Evolutionary conservation across 2,888 invertebrate genomes (phyloP).

Genomic region (Drosophila paranaensis): DNA sequence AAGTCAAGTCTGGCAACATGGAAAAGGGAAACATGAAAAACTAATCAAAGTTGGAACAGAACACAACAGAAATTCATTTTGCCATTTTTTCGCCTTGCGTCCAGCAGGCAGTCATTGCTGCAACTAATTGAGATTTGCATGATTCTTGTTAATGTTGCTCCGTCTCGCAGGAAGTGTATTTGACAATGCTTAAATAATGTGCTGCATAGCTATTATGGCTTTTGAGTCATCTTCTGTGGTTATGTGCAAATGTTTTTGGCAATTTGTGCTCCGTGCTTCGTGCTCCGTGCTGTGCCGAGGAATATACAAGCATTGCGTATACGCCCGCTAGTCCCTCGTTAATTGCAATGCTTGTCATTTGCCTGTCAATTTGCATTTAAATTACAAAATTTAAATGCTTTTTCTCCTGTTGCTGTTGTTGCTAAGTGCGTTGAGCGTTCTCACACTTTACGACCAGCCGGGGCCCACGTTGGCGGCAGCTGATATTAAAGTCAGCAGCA

Average conservation of each 20-base stretch:
- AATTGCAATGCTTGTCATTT: constrained; percentile 80
- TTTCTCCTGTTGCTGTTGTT: constrained; percentile 27
- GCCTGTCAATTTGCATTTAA: constrained; percentile 81
- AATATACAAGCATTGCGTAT: constrained; percentile 51
- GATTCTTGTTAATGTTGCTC: background rate
- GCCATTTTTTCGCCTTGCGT: background rate
- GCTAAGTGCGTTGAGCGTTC: constrained; percentile 17
- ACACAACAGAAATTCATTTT: background rate
- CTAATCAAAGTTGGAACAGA: background rate
- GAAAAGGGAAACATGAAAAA: background rate
- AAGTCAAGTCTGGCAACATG: too few species aligned
- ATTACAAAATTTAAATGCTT: constrained; percentile 78
- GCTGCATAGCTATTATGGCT: constrained; percentile 20
- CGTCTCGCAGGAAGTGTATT: constrained; percentile 1
- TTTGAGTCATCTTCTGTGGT: constrained; percentile 17
- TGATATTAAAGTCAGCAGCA: background rate
- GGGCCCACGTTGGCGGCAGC: constrained; percentile 1
- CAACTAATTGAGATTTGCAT: constrained; percentile 24
- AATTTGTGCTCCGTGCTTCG: background rate
- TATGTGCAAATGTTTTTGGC: constrained; percentile 15
- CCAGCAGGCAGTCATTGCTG: background rate
- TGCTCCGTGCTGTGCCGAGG: constrained; percentile 4
- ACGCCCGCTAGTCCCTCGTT: constrained; percentile 74
- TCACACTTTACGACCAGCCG: constrained; percentile 40
- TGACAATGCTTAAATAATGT: constrained; percentile 48